Evolutionary conservation across 2,797 vertebrate species (phyloP).

Genomic region (Podarcis lilfordi): DNA sequence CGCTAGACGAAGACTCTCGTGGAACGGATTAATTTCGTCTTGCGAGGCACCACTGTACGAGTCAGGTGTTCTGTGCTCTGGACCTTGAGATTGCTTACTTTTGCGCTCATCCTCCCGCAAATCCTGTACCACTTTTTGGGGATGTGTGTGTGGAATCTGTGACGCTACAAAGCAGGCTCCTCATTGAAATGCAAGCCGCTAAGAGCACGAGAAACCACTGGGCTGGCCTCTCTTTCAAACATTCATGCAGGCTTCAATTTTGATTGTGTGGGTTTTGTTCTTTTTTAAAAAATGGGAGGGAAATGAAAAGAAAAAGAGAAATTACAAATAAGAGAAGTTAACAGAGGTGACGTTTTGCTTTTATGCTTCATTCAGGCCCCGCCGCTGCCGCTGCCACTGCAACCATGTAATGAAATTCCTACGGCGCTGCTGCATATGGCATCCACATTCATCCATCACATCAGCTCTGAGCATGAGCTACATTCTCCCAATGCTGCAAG

Average conservation of each 20-base stretch:
- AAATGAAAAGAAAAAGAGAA: background rate
- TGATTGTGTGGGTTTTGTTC: background rate
- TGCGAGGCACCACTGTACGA: too few relatives aligned
- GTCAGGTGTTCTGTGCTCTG: background rate
- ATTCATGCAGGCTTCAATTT: background rate
- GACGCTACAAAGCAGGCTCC: background rate
- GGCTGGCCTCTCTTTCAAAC: background rate
- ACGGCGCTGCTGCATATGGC: rapidly evolving
- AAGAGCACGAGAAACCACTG: background rate
- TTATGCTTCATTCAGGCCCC: slow-evolving; percentile 24
- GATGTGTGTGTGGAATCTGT: background rate
- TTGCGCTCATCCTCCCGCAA: background rate
- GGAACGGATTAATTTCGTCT: too few relatives aligned
- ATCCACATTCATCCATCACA: background rate
- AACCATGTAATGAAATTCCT: slow-evolving; percentile 8
- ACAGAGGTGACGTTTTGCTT: rapidly evolving
- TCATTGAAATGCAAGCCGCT: background rate
- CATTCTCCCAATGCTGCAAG: rapidly evolving
- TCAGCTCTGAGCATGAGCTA: rapidly evolving
- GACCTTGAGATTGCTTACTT: background rate
- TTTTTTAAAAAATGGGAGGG: background rate
- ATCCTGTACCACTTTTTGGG: background rate
- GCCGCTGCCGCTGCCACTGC: background rate
- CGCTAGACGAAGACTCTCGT: too few relatives aligned
- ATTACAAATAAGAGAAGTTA: slow-evolving; percentile 6